Evolutionary conservation across 1,140 invertebrate genomes (phyloP).

Genomic region (Calycopis cecrops): DNA sequence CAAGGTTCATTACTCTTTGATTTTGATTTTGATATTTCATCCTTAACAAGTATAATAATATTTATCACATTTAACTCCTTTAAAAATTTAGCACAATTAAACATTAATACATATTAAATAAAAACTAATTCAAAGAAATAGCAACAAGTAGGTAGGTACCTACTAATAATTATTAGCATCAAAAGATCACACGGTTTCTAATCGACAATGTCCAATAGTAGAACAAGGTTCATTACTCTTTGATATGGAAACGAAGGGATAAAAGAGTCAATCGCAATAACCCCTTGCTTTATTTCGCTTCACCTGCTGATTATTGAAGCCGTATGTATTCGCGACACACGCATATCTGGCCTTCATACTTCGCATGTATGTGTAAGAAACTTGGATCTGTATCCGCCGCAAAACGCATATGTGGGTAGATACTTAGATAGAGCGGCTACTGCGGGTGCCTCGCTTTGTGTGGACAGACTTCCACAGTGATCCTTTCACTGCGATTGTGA

Average conservation of each 20-base stretch:
- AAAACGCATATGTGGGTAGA: conserved; percentile 67
- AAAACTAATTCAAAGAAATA: background rate
- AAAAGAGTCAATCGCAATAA: conserved; percentile 74
- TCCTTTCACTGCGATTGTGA: conserved; percentile 67
- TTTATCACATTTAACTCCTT: too few species aligned
- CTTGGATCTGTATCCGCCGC: conserved; percentile 71
- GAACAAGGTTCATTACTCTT: conserved; percentile 75
- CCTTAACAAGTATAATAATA: too few species aligned
- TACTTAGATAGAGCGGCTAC: conserved; percentile 64
- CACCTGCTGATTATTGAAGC: conserved; percentile 74
- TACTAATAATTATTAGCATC: conserved; percentile 13
- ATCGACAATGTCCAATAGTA: conserved; percentile 66
- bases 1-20: conserved; percentile 75
- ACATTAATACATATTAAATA: background rate
- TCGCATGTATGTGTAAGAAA: conserved; percentile 68
- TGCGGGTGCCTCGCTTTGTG: conserved; percentile 66
- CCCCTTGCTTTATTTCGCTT: conserved; percentile 70
- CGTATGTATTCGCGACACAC: conserved; percentile 69
- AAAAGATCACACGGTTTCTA: conserved; percentile 69
- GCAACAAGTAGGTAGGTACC: conserved; percentile 9
- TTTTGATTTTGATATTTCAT: too few species aligned
- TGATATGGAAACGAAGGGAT: conserved; percentile 74
- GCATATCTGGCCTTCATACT: conserved; percentile 68
- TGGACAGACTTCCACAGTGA: conserved; percentile 57
- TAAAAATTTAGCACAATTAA: too few species aligned